Evolutionary conservation across 2,888 invertebrate genomes (phyloP).

Genomic region (Epirrita christyi): DNA sequence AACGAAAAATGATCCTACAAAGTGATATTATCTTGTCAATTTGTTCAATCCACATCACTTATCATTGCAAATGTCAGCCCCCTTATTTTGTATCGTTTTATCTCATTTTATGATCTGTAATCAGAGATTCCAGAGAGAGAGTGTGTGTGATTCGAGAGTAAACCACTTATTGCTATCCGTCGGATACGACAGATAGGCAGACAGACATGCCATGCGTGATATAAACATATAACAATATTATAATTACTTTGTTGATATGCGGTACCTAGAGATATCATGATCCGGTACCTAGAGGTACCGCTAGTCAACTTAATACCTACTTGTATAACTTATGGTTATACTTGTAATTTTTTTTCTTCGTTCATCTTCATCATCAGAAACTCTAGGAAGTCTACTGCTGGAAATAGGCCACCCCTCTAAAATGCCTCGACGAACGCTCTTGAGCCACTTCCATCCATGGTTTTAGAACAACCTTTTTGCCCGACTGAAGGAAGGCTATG

Average conservation of each 20-base stretch:
- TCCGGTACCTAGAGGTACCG: too few species aligned
- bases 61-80: slow-evolving; percentile 9
- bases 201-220: slow-evolving; percentile 20
- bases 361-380: too few species aligned
- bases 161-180: slow-evolving; percentile 17
- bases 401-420: too few species aligned
- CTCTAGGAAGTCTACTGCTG: too few species aligned
- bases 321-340: not conserved
- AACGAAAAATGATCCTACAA: not conserved
- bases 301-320: too few species aligned
- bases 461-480: too few species aligned
- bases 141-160: slow-evolving; percentile 12
- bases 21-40: too few species aligned
- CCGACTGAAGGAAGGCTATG: too few species aligned
- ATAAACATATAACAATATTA: slow-evolving; percentile 14
- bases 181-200: slow-evolving; percentile 14
- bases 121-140: too few species aligned
- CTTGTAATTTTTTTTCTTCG: too few species aligned
- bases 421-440: too few species aligned
- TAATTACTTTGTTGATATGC: slow-evolving; percentile 18
- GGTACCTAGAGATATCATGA: not conserved
- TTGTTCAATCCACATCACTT: not conserved
- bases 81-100: slow-evolving; percentile 3
- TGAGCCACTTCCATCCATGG: too few species aligned
- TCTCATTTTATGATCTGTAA: slow-evolving; percentile 10